Percentiles rank a stretch among this genome's conserved stretches.
Conservation (phyloP, 2,797 vertebrate species). For the Perodicticus potto region DNA sequence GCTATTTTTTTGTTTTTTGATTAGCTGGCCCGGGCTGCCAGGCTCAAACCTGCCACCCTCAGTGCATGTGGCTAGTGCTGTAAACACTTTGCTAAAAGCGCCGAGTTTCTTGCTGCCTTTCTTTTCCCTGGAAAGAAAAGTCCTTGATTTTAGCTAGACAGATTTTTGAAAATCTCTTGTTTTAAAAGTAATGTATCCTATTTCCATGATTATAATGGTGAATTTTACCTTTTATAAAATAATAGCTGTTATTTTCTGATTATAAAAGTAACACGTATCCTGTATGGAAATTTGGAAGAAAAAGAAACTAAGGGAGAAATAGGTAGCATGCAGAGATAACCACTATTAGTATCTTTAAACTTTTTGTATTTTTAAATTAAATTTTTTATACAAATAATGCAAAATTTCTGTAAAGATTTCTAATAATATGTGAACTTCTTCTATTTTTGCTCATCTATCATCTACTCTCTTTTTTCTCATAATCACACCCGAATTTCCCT, state of each 20-base stretch:
- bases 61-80: no score
- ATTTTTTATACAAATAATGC: not conserved
- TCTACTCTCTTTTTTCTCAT: slow-evolving; percentile 3
- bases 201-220: not conserved
- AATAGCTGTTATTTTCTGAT: not conserved
- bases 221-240: slow-evolving; percentile 35
- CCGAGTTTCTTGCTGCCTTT: not conserved
- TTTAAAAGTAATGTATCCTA: not conserved
- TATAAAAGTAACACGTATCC: not conserved
- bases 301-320: not conserved
- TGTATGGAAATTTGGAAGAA: not conserved
- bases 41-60: no score
- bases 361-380: not conserved
- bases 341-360: not conserved
- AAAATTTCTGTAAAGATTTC: not conserved
- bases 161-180: not conserved
- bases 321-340: not conserved
- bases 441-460: not conserved
- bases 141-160: not conserved
- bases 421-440: not conserved
- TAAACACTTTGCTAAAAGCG: no score
- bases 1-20: no score
- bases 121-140: not conserved
- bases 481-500: not conserved
- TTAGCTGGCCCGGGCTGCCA: no score